These are phyloP conservation scores for Macroteleia sp. DNA, from an alignment of 2,888 invertebrate genomes.

Conservation along the genomic window DNA sequence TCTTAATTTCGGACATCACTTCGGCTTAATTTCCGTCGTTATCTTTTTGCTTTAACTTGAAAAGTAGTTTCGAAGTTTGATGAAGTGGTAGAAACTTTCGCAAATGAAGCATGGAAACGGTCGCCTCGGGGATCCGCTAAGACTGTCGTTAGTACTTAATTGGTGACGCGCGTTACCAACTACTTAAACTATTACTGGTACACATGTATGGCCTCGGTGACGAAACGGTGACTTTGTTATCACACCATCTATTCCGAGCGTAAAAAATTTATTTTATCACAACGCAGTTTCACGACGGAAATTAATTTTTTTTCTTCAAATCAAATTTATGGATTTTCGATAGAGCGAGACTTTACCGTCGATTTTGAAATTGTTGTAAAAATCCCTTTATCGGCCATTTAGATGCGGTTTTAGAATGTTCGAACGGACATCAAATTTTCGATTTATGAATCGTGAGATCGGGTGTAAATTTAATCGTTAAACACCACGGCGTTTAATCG, in stretches of 20 bases:
- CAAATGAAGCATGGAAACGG: slow-evolving; percentile 21
- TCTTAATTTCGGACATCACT: slow-evolving; percentile 3
- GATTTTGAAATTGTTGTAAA: neutral
- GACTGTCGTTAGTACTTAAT: slow-evolving; percentile 45
- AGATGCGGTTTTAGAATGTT: too few relatives aligned
- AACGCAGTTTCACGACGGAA: slow-evolving; percentile 11
- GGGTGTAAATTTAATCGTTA: neutral
- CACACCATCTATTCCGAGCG: slow-evolving; percentile 4
- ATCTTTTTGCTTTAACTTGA: slow-evolving; percentile 17
- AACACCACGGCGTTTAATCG: slow-evolving; percentile 2
- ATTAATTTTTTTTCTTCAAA: slow-evolving; percentile 2
- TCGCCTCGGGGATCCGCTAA: neutral
- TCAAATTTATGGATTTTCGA: slow-evolving; percentile 17
- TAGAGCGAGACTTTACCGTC: slow-evolving; percentile 20
- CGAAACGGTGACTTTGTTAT: neutral
- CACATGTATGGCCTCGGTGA: slow-evolving; percentile 24
- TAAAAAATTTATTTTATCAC: slow-evolving; percentile 9
- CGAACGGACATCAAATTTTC: neutral
- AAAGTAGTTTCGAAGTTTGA: slow-evolving; percentile 32
- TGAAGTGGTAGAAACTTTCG: slow-evolving; percentile 27
- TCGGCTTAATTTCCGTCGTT: neutral
- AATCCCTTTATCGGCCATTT: neutral
- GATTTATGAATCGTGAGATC: neutral
- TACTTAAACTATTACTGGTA: slow-evolving; percentile 51
- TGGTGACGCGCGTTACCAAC: slow-evolving; percentile 40